A percentile compares a stretch with the other conserved stretches of the same genome.
These are phyloP conservation scores for Sapajus apella DNA, from an alignment of 2,113 vertebrate species.

Conservation along the genomic window DNA sequence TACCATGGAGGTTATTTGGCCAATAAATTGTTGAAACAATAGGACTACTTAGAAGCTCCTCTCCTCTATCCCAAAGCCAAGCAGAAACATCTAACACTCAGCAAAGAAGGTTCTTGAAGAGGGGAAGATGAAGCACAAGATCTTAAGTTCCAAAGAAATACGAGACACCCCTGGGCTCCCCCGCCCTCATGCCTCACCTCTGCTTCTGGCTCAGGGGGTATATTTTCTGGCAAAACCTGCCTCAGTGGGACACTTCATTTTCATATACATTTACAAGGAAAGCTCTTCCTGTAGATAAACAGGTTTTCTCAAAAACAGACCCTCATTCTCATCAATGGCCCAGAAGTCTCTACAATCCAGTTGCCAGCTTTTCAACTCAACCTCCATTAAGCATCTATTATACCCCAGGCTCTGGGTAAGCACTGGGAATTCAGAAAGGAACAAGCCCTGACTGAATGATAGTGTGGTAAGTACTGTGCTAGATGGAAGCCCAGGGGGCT, in stretches of 20 bases:
- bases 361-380: neutral
- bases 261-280: neutral
- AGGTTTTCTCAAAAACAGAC: neutral
- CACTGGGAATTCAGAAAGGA: neutral
- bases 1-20: neutral
- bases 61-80: neutral
- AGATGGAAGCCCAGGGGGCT: neutral
- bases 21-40: neutral
- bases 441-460: neutral
- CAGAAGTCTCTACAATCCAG: neutral
- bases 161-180: neutral
- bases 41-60: neutral
- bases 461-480: too few relatives aligned
- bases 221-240: neutral
- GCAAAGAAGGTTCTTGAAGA: neutral
- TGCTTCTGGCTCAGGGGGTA: neutral
- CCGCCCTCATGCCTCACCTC: neutral
- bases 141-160: neutral
- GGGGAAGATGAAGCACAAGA: too few relatives aligned
- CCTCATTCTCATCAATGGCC: neutral
- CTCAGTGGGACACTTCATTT: neutral
- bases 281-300: neutral
- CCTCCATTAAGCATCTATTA: neutral
- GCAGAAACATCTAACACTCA: neutral
- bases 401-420: neutral